Evolutionary conservation across 2,888 invertebrate species (phyloP), one percentile per base, ranked within the genome.

Genomic region (Drosophila monieri): DNA sequence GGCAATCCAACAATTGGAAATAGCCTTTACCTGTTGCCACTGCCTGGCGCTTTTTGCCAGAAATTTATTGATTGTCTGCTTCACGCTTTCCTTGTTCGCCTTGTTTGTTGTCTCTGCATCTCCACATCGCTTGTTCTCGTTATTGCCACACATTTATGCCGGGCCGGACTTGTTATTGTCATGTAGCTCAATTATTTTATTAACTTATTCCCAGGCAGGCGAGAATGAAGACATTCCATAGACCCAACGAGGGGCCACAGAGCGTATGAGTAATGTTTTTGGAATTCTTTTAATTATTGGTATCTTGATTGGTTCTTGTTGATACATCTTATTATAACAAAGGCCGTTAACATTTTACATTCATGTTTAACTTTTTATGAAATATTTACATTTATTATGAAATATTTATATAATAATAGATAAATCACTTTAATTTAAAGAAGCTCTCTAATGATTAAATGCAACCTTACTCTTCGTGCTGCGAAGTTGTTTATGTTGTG

Each of bases 71-170:
- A 78, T 78, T 71, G 68, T 69, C 72, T 67, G 62, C 55, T 76
- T 80, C 86, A 85, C 86, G 84, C 84, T 84, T 81, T 80, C 69
- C 80, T 73, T 77, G 78, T 80, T 75, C 55, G 21, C 44, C 44
- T 53, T 47, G 44, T 61, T 68, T 14, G 14, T 48, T 25, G 12
- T 25, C 44, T 59, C 23, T 47, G 47, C 30, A 43, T 23, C 51
- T 53, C 46, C 3, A 47, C 25, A 53, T 69, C 54, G 30, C 10
- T 15, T 57, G 25, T 49, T 53, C 21, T 37, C 15, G 61, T 72
- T 67, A 58, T 53, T 55, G 46, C 48, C 44, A 47, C 60, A 62
- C 68, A 76, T 58, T 68, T 66, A 51, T 64, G 69, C 52, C 60
- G 65, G n/a, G 27, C 65, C 44, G 44, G 39, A 23, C 51, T 64